Conservation (phyloP, 1,140 invertebrate genomes). For the Bathynomus jamesi region DNA sequence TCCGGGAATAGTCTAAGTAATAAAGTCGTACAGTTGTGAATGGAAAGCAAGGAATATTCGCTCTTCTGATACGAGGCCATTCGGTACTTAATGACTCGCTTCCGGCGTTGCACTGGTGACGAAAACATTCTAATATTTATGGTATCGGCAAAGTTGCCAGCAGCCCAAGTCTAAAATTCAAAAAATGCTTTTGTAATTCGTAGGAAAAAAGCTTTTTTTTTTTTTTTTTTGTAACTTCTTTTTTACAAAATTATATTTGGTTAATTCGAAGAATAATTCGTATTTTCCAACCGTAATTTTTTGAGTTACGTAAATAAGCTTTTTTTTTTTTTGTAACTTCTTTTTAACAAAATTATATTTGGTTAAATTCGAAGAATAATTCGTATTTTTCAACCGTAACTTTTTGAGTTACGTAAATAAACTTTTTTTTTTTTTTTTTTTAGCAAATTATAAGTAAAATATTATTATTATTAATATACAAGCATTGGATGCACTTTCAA, state of each 20-base stretch:
- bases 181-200: background rate
- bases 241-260: background rate
- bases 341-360: too few species aligned
- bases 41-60: background rate
- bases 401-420: too few species aligned
- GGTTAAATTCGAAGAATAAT: too few species aligned
- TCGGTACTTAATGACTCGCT: background rate
- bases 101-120: background rate
- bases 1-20: background rate
- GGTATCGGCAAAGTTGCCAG: background rate
- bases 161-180: background rate
- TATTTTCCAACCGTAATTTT: background rate
- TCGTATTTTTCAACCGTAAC: too few species aligned
- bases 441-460: too few species aligned
- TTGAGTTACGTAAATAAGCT: background rate
- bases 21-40: background rate
- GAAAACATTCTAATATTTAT: conserved; percentile 1
- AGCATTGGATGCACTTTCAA: too few species aligned
- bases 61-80: background rate
- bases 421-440: too few species aligned
- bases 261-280: background rate
- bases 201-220: background rate
- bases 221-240: background rate
- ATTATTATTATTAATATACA: too few species aligned
- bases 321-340: too few species aligned